These are phyloP conservation scores for Vanessa tameamea DNA, from an alignment of 1,140 invertebrate species.

Conservation along the genomic window DNA sequence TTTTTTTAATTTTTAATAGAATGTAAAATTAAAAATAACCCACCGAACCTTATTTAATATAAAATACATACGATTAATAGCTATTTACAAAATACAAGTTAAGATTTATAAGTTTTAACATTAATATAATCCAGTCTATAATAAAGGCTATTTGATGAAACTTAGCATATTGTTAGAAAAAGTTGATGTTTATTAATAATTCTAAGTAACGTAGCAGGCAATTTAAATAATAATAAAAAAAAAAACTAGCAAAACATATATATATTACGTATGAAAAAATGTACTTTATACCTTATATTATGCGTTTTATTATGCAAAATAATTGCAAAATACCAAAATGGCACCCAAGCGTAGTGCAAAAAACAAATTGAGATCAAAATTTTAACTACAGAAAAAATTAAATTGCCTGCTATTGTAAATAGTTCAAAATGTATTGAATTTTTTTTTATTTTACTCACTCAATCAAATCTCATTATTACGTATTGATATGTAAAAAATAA, in stretches of 20 bases:
- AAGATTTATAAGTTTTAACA: conserved; percentile 76
- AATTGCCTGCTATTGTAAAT: conserved; percentile 71
- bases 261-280: conserved; percentile 40
- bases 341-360: conserved; percentile 68
- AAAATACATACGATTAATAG: conserved; percentile 80
- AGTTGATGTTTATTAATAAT: conserved; percentile 67
- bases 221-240: conserved; percentile 59
- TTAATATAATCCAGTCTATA: conserved; percentile 80
- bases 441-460: conserved; percentile 28
- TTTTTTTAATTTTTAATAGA: conserved; percentile 65
- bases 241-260: conserved; percentile 27
- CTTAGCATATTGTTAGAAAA: conserved; percentile 78
- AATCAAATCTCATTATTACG: conserved; percentile 56
- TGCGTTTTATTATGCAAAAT: conserved; percentile 68
- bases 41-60: conserved; percentile 79
- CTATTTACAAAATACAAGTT: conserved; percentile 80
- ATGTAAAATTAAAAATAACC: conserved; percentile 80
- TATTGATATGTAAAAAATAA: conserved; percentile 26
- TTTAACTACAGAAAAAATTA: conserved; percentile 53
- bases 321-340: conserved; percentile 54
- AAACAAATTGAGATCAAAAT: conserved; percentile 71
- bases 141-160: conserved; percentile 79
- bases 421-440: conserved; percentile 54
- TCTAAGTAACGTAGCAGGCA: conserved; percentile 75
- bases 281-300: conserved; percentile 50